phyloP scores from a whole-genome alignment of 2,888 invertebrate genomes.

The Azorinus chamasolen region DNA sequence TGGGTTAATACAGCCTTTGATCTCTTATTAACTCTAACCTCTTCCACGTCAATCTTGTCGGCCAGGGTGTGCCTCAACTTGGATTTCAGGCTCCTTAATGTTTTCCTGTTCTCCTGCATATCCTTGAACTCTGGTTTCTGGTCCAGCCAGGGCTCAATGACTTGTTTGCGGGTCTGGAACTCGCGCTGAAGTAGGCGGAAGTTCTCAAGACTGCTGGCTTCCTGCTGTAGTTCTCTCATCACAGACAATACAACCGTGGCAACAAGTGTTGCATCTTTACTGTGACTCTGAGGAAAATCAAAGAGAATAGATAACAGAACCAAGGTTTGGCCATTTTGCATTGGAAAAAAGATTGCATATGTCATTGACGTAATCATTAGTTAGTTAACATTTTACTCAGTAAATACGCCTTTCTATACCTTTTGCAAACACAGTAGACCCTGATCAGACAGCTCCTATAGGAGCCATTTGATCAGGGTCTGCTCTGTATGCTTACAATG shows the following conservation, averaged over 20 bases:
- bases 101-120: conserved; percentile 72
- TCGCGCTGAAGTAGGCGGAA: conserved; percentile 67
- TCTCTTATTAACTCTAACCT: conserved; percentile 74
- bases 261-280: conserved; percentile 72
- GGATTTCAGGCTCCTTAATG: conserved; percentile 76
- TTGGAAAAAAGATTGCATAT: too few relatives aligned
- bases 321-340: too few relatives aligned
- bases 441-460: too few relatives aligned
- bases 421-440: too few relatives aligned
- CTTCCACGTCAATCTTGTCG: conserved; percentile 82
- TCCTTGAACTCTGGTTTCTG: conserved; percentile 71
- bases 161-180: conserved; percentile 66
- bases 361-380: too few relatives aligned
- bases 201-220: conserved; percentile 71
- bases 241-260: conserved; percentile 75
- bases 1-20: too few relatives aligned
- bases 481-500: too few relatives aligned
- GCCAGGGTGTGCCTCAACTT: conserved; percentile 82
- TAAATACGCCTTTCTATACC: too few relatives aligned
- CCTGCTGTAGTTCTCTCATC: conserved; percentile 71
- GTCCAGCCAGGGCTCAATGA: conserved; percentile 79
- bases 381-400: too few relatives aligned
- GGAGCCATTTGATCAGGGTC: too few relatives aligned
- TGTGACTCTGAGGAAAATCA: conserved; percentile 66
- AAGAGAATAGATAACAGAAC: background rate